A percentile compares a stretch with the other conserved stretches of the same genome.
Evolutionary conservation across 2,797 vertebrate species (phyloP).

Genomic region (Myotis pilosus): DNA sequence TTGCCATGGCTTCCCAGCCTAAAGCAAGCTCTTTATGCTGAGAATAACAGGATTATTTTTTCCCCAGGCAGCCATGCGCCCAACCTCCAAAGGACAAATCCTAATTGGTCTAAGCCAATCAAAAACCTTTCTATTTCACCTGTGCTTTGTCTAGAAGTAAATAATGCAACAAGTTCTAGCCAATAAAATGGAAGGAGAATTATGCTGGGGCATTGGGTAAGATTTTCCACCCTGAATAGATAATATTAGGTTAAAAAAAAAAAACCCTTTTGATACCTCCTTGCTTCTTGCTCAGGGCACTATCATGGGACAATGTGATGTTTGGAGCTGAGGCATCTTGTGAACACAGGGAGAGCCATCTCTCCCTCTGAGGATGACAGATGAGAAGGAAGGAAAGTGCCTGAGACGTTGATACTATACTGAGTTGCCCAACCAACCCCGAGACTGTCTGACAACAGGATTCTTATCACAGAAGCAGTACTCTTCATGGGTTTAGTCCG

Average conservation of each 20-base stretch:
- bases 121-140: not conserved
- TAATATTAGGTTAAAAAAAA: not conserved
- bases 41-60: not conserved
- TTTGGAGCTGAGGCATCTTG: not conserved
- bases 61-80: not conserved
- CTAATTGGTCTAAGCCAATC: not conserved
- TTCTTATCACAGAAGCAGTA: not conserved
- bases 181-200: not conserved
- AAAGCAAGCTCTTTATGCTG: slow-evolving; percentile 16
- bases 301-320: not conserved
- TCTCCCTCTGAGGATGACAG: not conserved
- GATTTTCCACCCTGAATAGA: not conserved
- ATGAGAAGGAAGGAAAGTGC: not conserved
- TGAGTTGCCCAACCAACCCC: not conserved
- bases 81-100: not conserved
- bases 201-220: not conserved
- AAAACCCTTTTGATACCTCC: not conserved
- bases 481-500: not conserved
- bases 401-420: not conserved
- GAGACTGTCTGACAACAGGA: not conserved
- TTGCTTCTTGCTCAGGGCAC: not conserved
- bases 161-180: not conserved
- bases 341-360: not conserved
- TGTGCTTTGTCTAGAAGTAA: not conserved
- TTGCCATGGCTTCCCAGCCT: slow-evolving; percentile 63